Percentiles rank a stretch among this genome's conserved stretches.
Conservation (phyloP, 2,888 invertebrate genomes). For the Microplitis deprimator region DNA sequence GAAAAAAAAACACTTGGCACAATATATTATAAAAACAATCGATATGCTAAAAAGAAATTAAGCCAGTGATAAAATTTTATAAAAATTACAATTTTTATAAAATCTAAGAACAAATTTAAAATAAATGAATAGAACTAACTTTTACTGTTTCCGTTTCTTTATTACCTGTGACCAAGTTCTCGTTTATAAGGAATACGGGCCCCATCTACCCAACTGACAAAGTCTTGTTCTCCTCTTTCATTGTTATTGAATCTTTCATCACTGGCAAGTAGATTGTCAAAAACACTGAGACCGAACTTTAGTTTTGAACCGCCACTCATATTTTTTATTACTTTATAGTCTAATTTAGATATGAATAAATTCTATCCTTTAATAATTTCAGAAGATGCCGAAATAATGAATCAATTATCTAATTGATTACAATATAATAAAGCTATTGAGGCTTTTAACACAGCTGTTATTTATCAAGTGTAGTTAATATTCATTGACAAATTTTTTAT, state of each 20-base stretch:
- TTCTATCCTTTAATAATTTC: not conserved
- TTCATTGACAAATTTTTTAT: too few species aligned
- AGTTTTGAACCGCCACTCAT: not conserved
- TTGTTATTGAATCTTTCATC: conserved; percentile 54
- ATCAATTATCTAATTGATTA: not conserved
- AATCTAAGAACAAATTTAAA: too few species aligned
- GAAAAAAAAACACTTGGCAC: too few species aligned
- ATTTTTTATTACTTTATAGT: not conserved
- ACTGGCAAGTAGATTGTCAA: conserved; percentile 18
- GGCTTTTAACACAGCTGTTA: not conserved
- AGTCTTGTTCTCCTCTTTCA: conserved; percentile 64
- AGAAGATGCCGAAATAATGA: not conserved
- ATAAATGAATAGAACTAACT: too few species aligned
- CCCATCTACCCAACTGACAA: conserved; percentile 65
- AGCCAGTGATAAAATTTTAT: too few species aligned
- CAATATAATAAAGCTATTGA: not conserved
- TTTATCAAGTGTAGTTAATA: not conserved
- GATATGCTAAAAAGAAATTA: too few species aligned
- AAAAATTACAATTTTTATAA: too few species aligned
- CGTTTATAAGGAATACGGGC: conserved; percentile 61
- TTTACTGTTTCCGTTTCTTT: not conserved
- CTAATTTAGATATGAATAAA: conserved; percentile 14
- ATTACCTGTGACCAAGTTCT: conserved; percentile 69
- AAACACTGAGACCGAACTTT: conserved; percentile 12
- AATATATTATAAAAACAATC: too few species aligned